Evolutionary conservation across 2,797 vertebrate species (phyloP).

Genomic region (Enteromius anoplus): DNA sequence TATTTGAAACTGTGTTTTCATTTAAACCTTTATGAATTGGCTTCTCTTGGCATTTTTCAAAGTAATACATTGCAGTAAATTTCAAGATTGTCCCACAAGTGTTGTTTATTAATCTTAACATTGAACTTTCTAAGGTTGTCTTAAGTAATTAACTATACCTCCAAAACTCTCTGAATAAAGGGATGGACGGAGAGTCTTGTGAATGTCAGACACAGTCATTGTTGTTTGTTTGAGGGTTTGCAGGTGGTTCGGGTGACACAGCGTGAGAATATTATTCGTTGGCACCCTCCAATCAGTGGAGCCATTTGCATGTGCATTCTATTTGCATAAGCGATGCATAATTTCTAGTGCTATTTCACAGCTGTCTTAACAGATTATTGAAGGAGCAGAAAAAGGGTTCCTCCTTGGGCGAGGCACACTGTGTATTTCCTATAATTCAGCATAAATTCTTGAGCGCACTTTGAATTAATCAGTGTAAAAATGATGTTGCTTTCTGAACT

Average conservation of each 20-base stretch:
- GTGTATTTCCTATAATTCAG: conserved; percentile 29
- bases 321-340: conserved; percentile 32
- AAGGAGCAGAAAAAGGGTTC: not conserved
- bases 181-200: not conserved
- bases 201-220: conserved; percentile 10
- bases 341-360: conserved; percentile 36
- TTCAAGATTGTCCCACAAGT: not conserved
- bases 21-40: not conserved
- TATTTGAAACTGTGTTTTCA: not conserved
- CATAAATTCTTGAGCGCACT: conserved; percentile 13
- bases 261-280: conserved; percentile 3
- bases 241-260: conserved; percentile 14
- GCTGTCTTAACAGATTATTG: conserved; percentile 33
- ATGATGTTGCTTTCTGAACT: conserved; percentile 9
- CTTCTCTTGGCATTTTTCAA: not conserved
- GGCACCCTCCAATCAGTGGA: conserved; percentile 7
- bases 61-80: not conserved
- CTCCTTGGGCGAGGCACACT: not conserved
- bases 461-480: conserved; percentile 26
- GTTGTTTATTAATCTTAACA: not conserved
- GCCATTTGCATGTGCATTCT: conserved; percentile 22
- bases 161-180: not conserved
- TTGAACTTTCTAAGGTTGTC: not conserved
- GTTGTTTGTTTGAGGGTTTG: conserved; percentile 9
- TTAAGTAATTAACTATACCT: not conserved